Base-by-base conservation (phyloP, 2,797 vertebrate genomes). In the Scolopax bukidnonensis region DNA sequence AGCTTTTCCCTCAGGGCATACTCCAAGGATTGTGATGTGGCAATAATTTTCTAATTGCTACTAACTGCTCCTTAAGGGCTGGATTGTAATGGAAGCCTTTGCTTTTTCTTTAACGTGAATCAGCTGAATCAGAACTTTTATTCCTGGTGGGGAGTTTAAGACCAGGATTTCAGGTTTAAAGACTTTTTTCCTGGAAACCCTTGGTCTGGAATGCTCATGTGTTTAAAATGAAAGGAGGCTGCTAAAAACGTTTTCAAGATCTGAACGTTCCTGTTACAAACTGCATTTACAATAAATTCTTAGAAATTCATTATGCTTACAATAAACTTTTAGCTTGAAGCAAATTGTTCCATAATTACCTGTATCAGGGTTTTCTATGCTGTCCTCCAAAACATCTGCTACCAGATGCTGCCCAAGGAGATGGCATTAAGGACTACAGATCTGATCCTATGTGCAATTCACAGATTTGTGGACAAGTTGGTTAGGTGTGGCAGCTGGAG, bases 21-120 rank as follows among this genome's bases (percentile, higher is more conserved):
- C 59, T 91, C 67, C 56, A 70, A 73, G 45, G 63, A 88, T 13
- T 90, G 73, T 82, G 94, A 91, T 95, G 94, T 84, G 91, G 89
- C 90, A 94, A 95, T 94, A 91, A 95, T 95, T 87, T 96, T 91
- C 96, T 95, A 96, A 96, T 95, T 94, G 89, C 67, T 95, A 84
- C 89, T 96, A 97, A 96, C 83, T 94, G 70, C 83, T 96, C 91
- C 93, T 95, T 93, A 88, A 93, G 87, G 87, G 74, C 56, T 95
- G 63, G 36, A 88, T 74, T 91, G 76, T 90, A 90, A 91, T 90
- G 80, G 74, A 86, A 93, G 80, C 23, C 36, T 95, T 95, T 93
- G 82, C 30, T 48, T 95, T 92, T 90, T 51, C 47, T 91, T 94
- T 91, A 91, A 91, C 5, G 2, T 74, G 74, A 76, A 94, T 94